phyloP scores from a whole-genome alignment of 35 echinoderm and acorn worm species.

The Chiridota heheva region DNA sequence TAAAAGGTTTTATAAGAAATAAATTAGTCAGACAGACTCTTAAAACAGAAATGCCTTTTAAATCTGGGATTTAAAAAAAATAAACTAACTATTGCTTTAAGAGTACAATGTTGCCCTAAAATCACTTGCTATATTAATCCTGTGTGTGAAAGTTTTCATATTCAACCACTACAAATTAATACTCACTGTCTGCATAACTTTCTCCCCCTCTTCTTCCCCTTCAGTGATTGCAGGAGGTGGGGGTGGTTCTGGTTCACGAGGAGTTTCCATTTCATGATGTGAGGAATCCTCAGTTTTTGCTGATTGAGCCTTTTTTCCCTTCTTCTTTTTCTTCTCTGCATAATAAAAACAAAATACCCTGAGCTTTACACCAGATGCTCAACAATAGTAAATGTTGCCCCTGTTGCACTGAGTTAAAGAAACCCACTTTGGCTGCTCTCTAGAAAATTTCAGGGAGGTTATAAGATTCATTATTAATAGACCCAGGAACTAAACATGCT shows the following conservation, averaged over 20 bases:
- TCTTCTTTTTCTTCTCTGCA: conserved; percentile 94
- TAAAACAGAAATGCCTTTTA: no score
- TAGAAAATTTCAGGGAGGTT: no score
- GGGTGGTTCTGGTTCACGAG: conserved; percentile 47
- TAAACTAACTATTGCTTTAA: no score
- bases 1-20: no score
- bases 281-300: conserved; percentile 61
- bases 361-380: background rate
- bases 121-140: background rate
- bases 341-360: background rate
- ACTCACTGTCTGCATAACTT: conserved; percentile 75
- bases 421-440: no score
- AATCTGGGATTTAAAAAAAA: no score
- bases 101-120: no score
- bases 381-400: no score
- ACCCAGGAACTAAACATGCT: no score
- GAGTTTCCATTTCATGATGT: conserved; percentile 38
- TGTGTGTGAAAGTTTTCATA: background rate
- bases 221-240: conserved; percentile 2
- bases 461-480: no score
- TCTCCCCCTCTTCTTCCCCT: conserved; percentile 60
- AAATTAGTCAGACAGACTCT: no score
- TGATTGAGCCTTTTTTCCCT: conserved; percentile 72
- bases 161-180: background rate
- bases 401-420: no score